Evolutionary conservation across 2,113 vertebrate genomes (phyloP), one percentile per base, ranked within the genome.

Genomic region (Dipodomys spectabilis): DNA sequence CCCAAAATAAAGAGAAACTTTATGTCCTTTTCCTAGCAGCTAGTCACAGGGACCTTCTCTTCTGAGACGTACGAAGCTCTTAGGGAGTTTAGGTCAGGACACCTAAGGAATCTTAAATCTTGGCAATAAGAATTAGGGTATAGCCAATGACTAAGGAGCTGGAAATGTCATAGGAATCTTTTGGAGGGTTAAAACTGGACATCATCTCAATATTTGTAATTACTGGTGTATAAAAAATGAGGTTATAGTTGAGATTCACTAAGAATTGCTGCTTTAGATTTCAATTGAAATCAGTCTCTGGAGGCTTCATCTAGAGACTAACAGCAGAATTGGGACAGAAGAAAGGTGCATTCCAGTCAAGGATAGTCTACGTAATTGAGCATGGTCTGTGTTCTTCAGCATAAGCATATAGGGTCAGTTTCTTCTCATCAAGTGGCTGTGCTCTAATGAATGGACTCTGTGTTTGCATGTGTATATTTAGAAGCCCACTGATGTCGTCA

Each of bases 401-500:
- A 1, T 79, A 68, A 69, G 53, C 19, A 10, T 45, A 10, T 44
- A 18, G 12, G 15, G 68, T 64, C 27, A 5, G 44, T 93, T 94
- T 88, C 32, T 93, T 72, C 45, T 69, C 32, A 68, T 30, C 64
- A 90, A 73, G 20, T 15, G 86, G 28, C 44, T 0, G 0, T 30
- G 27, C 5, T n/a, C 49, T 64, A 60, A 74, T 53, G 12, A 30
- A 62, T 6, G 19, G 32, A 13, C 22, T 86, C 3, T 88, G n/a
- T 74, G 22, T 73, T 53, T 39, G 53, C 57, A 8, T 91, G n/a
- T 83, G 22, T 90, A 32, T 85, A 32, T 86, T 68, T 96, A 99
- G 99, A 98, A 99, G 67, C 97, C 98, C 11, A 98, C 98, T 1
- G 99, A 99, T 95, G 98, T 99, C 81, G 97, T 99, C 23, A 99